A percentile compares a stretch with the other conserved stretches of the same genome.
phyloP scores from a whole-genome alignment of 2,113 vertebrate genomes.

The Tenrec ecaudatus region DNA sequence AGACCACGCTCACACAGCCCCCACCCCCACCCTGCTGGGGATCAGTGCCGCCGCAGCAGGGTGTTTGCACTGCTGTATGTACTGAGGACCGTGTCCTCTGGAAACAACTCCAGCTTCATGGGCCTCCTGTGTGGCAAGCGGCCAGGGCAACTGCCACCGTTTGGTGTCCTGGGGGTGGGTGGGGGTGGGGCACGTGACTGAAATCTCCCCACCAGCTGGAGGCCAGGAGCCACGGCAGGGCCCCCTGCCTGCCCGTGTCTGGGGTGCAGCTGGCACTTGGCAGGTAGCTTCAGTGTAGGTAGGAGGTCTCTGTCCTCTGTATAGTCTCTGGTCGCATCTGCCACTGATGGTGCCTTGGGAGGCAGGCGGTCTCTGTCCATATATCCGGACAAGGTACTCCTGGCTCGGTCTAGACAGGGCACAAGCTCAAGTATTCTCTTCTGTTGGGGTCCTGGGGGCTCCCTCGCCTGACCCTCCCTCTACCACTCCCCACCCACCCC shows the following conservation, averaged over 20 bases:
- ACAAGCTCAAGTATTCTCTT: rapidly evolving
- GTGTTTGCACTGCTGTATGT: too few species aligned
- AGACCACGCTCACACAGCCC: too few species aligned
- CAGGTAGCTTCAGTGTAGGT: rapidly evolving
- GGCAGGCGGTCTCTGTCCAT: background rate
- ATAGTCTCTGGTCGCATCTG: background rate
- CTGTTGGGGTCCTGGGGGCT: background rate
- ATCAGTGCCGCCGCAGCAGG: background rate
- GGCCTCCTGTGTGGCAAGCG: background rate
- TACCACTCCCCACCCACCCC: too few species aligned
- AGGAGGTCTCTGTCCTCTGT: background rate
- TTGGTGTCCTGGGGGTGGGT: too few species aligned
- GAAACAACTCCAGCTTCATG: background rate
- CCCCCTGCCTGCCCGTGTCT: background rate
- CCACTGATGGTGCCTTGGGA: too few species aligned
- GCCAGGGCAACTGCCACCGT: background rate
- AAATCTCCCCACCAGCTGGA: background rate
- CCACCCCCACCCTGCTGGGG: background rate
- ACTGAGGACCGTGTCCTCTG: background rate
- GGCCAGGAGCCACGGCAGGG: rapidly evolving
- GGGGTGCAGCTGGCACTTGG: background rate
- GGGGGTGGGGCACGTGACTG: too few species aligned
- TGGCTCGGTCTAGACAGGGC: background rate
- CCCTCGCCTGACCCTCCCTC: background rate
- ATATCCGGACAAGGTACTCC: background rate